Evolutionary conservation across 2,797 vertebrate genomes (phyloP), one percentile per base, ranked within the genome.

Genomic region (Lepus oiostolus): DNA sequence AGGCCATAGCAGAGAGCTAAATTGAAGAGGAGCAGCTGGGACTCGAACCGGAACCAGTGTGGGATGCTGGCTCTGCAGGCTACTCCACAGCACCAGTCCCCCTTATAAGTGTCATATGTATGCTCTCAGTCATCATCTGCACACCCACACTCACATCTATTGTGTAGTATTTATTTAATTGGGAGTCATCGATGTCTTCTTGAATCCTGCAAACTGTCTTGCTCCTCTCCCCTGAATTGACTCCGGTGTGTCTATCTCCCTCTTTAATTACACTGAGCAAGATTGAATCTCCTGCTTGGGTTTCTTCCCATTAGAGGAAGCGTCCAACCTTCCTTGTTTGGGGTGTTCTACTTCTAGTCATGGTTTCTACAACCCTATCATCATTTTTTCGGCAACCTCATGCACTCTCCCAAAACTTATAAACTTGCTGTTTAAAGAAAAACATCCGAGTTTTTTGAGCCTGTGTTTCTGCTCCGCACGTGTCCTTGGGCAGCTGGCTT

Each of bases 401-500:
- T 89, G 8, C 77, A 70, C 74, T 95, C 91, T 95, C 32, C 5
- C 42, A 50, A 5, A 89, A 67, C 35, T 74, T 94, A 30, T 0
- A 89, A 93, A 54, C 77, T 60, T 91, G 87, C 85, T 70, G 28
- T 67, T n/a, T 42, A 30, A 47, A 81, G 67, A 81, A 52, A 9
- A 72, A 32, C 88, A 17, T 4, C 22, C 35, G 52, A 62, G 58
- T 62, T 60, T 85, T 82, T 85, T 30, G 75, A 86, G 68, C 1
- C 0, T 76, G 12, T 85, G 14, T 85, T 94, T 95, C 70, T 82
- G 26, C 74, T 85, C 75, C 96, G 60, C 68, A 80, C 19, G 17
- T 2, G 85, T 32, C 93, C 91, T 90, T 96, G 93, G 75, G 82
- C 24, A 90, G 38, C 60, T 90, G 58, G 52, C 2, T 85, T 83